Evolutionary conservation across 1,140 invertebrate genomes (phyloP), one percentile per base, ranked within the genome.

Genomic region (Caenorhabditis latens): DNA sequence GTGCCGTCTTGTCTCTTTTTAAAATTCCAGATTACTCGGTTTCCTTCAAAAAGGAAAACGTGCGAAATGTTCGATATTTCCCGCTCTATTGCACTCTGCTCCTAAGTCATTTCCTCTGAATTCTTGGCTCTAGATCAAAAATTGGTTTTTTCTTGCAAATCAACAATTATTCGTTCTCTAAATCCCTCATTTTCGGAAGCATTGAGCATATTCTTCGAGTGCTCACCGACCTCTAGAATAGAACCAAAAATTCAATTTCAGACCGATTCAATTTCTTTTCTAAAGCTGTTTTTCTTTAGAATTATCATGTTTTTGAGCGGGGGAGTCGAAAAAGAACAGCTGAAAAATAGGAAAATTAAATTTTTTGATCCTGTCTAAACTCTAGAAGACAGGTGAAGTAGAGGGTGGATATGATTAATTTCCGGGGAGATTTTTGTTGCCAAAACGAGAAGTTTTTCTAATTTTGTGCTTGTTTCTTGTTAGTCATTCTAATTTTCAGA

Each of bases 361-460:
- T 58, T 58, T 63, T 63, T 63, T 63, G 24, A 63, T 32, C 61
- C 32, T 32, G 61, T 63, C 61, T 63, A 63, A 63, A 63, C 61
- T 63, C n/a, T 19, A 53, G 16, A 53, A 53, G 16, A 53, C 55
- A 58, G 55, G 55, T 58, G 55, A 58, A 58, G 1, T 0, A 32
- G 9, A 19, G n/a, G 57, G 57, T 19, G 8, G 61, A 63, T 21
- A 58, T n/a, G 55, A 58, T 58, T 58, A 58, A n/a, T 58, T 58
- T 58, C 19, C 55, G 13, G 19, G 6, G 55, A 7, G 55, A 19
- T 58, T 58, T 58, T 16, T 58, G 55, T 58, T 58, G 55, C 55
- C 55, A 58, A 32, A 32, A 32, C 32, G 32, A 32, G 32, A 32
- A 32, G 2, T 32, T 32, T 32, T 32, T 53, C 50, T 53, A 53